Percentiles rank a stretch among this genome's conserved stretches.
These are phyloP conservation scores for Amphiprion clarkii DNA, from an alignment of 2,797 vertebrate genomes.

Conservation along the genomic window DNA sequence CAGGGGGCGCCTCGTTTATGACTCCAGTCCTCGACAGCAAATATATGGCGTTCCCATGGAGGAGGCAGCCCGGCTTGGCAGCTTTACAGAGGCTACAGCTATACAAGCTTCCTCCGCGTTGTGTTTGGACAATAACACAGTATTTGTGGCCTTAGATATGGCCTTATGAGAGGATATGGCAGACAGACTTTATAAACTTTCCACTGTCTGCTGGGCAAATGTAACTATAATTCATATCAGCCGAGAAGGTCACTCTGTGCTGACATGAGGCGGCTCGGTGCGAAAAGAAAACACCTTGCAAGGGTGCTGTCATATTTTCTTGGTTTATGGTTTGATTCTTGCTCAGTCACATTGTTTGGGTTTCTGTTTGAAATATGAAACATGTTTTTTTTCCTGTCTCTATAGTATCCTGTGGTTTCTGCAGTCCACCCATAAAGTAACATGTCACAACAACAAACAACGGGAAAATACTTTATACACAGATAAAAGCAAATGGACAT, in stretches of 20 bases:
- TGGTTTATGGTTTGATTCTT: conserved; percentile 13
- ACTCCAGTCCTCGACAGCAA: conserved; percentile 42
- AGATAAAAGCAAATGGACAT: neutral
- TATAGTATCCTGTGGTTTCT: neutral
- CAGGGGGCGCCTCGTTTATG: conserved; percentile 54
- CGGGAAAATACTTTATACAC: no score
- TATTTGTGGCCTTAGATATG: conserved; percentile 65
- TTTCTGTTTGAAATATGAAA: conserved; percentile 26
- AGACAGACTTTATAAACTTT: conserved; percentile 61
- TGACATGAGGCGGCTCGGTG: conserved; percentile 34
- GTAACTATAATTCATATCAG: conserved; percentile 56
- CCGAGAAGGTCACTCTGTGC: conserved; percentile 46
- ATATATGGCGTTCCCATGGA: conserved; percentile 54
- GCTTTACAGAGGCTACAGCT: conserved; percentile 52
- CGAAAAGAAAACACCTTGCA: conserved; percentile 33
- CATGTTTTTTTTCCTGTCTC: neutral
- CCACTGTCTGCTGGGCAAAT: conserved; percentile 50
- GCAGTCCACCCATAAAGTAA: neutral
- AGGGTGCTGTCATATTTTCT: conserved; percentile 22
- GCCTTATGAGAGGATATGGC: conserved; percentile 53
- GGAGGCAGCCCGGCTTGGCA: conserved; percentile 55
- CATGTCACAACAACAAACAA: neutral
- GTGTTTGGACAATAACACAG: conserved; percentile 67
- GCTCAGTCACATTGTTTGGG: conserved; percentile 11
- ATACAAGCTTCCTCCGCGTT: conserved; percentile 50